phyloP scores from a whole-genome alignment of 1,140 invertebrate genomes.

The Drusus annulatus region DNA sequence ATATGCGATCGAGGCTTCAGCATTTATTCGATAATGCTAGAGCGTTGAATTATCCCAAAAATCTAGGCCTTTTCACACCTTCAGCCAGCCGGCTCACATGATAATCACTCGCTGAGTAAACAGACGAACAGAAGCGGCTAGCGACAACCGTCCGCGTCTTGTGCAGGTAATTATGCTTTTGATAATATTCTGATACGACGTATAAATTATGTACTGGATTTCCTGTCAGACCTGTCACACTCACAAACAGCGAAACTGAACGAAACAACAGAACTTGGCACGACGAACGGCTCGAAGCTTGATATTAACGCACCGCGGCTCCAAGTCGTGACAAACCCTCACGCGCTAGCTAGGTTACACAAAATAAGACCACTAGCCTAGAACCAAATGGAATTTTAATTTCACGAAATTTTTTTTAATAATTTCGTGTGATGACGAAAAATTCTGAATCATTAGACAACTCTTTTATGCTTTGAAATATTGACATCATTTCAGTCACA shows the following conservation, averaged over 20 bases:
- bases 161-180: constrained; percentile 19
- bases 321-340: too few relatives aligned
- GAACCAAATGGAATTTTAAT: too few relatives aligned
- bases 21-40: constrained; percentile 20
- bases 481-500: too few relatives aligned
- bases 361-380: too few relatives aligned
- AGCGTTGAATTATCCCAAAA: background rate
- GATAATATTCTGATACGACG: constrained; percentile 23
- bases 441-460: too few relatives aligned
- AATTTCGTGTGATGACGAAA: too few relatives aligned
- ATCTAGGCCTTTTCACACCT: constrained; percentile 20
- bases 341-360: too few relatives aligned
- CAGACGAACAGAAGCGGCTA: constrained; percentile 10
- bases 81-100: constrained; percentile 32
- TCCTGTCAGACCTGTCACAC: constrained; percentile 27
- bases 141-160: background rate
- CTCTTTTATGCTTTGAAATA: too few relatives aligned
- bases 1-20: constrained; percentile 8
- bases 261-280: background rate
- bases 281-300: constrained; percentile 2
- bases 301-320: too few relatives aligned
- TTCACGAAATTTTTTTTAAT: too few relatives aligned
- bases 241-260: constrained; percentile 17
- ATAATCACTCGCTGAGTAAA: constrained; percentile 36
- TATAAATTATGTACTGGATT: background rate